Evolutionary conservation across 2,797 vertebrate genomes (phyloP).

Genomic region (Danionella dracula): DNA sequence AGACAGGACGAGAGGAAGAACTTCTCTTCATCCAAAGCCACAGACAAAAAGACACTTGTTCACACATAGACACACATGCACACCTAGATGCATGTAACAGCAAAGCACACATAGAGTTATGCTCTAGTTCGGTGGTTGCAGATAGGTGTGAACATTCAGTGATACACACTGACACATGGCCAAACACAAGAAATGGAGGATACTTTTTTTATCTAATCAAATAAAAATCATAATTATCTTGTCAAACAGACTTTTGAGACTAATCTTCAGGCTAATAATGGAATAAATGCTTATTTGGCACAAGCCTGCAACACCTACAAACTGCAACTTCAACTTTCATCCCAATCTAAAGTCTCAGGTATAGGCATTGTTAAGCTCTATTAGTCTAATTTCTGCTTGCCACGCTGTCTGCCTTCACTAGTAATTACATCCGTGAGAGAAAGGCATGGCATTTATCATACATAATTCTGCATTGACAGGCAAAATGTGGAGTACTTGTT

Average conservation of each 20-base stretch:
- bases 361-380: constrained; percentile 2
- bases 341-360: constrained; percentile 6
- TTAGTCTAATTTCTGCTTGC: constrained; percentile 20
- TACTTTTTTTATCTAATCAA: too few relatives aligned
- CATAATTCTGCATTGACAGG: constrained; percentile 10
- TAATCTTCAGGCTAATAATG: background rate
- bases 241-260: background rate
- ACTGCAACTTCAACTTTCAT: background rate
- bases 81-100: background rate
- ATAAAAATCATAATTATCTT: too few relatives aligned
- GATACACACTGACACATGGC: constrained; percentile 15
- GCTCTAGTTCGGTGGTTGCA: background rate
- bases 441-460: constrained; percentile 20
- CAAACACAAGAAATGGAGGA: background rate
- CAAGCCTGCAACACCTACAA: constrained; percentile 12
- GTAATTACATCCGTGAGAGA: constrained; percentile 8
- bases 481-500: background rate
- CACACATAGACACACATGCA: background rate
- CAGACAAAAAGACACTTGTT: constrained; percentile 34
- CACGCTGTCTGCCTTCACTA: background rate
- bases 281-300: background rate
- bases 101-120: constrained; percentile 1
- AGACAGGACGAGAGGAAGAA: constrained; percentile 26
- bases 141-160: constrained; percentile 10
- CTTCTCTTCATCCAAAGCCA: constrained; percentile 27